Evolutionary conservation across 2,888 invertebrate species (phyloP).

Genomic region (Apamea crenata): DNA sequence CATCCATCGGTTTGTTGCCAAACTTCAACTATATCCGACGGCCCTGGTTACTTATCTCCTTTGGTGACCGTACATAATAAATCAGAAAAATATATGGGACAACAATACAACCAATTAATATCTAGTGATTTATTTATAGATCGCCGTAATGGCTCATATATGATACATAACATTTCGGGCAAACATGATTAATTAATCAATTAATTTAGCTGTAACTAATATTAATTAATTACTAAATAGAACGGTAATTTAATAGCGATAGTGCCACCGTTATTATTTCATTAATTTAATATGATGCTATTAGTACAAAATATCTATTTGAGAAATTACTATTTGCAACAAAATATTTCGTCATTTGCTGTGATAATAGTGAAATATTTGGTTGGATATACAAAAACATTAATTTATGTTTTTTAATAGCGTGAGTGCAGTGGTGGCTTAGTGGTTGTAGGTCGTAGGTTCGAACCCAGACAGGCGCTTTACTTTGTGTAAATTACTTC

Average conservation of each 20-base stretch:
- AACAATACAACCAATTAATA: conserved; percentile 16
- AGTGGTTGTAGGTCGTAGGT: too few relatives aligned
- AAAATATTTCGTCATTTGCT: not conserved
- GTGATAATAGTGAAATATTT: not conserved
- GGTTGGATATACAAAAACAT: not conserved
- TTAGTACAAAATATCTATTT: not conserved
- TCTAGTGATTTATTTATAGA: conserved; percentile 23
- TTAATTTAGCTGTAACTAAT: not conserved
- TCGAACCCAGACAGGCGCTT: too few relatives aligned
- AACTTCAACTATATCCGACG: too few relatives aligned
- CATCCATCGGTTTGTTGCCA: too few relatives aligned
- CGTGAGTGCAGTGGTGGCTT: too few relatives aligned
- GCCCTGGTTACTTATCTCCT: too few relatives aligned
- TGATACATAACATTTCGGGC: conserved; percentile 21
- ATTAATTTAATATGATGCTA: conserved; percentile 4
- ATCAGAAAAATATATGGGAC: conserved; percentile 13
- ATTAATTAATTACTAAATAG: not conserved
- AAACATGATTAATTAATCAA: conserved; percentile 7
- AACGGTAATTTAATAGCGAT: not conserved
- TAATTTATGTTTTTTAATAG: too few relatives aligned
- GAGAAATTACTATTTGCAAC: not conserved
- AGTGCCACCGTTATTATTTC: conserved; percentile 1
- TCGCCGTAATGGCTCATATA: not conserved
- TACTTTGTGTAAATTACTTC: too few relatives aligned
- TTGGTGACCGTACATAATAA: too few relatives aligned